These are phyloP conservation scores for Drosophila eugracilis DNA, from an alignment of 1,140 invertebrate species.

Conservation along the genomic window DNA sequence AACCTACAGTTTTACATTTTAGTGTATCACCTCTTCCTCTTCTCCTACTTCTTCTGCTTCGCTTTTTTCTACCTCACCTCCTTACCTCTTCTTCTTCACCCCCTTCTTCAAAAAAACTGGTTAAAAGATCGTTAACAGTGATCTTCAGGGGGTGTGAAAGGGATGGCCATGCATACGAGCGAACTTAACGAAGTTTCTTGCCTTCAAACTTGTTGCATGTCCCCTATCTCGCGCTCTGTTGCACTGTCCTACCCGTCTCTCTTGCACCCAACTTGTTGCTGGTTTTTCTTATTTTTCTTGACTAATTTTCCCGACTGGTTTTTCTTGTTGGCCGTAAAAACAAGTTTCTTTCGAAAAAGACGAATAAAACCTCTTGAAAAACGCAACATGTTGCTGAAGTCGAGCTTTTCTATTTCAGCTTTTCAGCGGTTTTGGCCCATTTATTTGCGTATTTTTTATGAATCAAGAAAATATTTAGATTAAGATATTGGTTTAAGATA, in stretches of 20 bases:
- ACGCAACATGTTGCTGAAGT: conserved; percentile 68
- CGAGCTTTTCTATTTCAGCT: not conserved
- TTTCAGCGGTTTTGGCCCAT: too few species aligned
- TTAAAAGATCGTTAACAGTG: conserved; percentile 70
- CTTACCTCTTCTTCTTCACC: not conserved
- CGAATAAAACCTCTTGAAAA: conserved; percentile 41
- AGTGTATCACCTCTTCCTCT: conserved; percentile 18
- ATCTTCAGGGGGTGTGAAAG: conserved; percentile 20
- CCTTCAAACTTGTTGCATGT: conserved; percentile 45
- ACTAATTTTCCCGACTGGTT: conserved; percentile 53
- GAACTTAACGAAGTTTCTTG: conserved; percentile 36
- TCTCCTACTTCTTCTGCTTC: not conserved
- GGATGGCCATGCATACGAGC: not conserved
- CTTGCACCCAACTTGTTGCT: conserved; percentile 21
- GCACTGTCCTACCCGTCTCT: not conserved
- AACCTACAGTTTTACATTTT: not conserved
- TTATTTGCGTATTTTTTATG: too few species aligned
- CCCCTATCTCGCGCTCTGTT: not conserved
- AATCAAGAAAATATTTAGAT: too few species aligned
- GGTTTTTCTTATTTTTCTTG: conserved; percentile 16
- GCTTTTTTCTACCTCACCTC: not conserved
- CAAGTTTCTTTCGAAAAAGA: conserved; percentile 35
- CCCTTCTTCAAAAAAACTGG: conserved; percentile 45
- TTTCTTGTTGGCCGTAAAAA: conserved; percentile 52
- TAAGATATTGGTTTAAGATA: too few species aligned